Evolutionary conservation across 2,888 invertebrate genomes (phyloP).

Genomic region (Acholoe squamosa): DNA sequence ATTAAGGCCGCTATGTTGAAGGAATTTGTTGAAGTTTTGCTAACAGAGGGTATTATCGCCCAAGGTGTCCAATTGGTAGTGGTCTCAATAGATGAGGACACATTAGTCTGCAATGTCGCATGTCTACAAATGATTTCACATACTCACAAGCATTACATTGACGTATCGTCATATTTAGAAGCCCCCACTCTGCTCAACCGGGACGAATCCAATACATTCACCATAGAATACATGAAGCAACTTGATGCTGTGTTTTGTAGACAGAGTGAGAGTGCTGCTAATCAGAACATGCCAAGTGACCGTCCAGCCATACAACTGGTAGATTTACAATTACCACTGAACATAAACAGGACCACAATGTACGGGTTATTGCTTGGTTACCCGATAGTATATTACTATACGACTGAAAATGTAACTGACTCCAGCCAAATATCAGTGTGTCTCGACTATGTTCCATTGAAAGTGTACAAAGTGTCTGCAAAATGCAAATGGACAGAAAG

Average conservation of each 20-base stretch:
- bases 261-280: background rate
- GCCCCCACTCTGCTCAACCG: background rate
- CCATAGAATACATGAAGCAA: background rate
- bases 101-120: slow-evolving; percentile 54
- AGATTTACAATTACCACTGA: background rate
- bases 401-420: slow-evolving; percentile 26
- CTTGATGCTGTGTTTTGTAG: background rate
- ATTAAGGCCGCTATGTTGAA: slow-evolving; percentile 47
- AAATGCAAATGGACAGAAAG: background rate
- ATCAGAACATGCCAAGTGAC: background rate
- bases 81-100: slow-evolving; percentile 51
- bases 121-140: background rate
- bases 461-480: slow-evolving; percentile 65
- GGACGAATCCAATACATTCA: background rate
- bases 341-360: slow-evolving; percentile 69
- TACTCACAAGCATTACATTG: slow-evolving; percentile 15
- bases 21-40: slow-evolving; percentile 10
- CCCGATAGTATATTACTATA: slow-evolving; percentile 74
- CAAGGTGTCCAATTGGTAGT: slow-evolving; percentile 28
- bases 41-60: slow-evolving; percentile 45
- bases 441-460: slow-evolving; percentile 71
- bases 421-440: slow-evolving; percentile 67
- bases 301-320: background rate
- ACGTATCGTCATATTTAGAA: slow-evolving; percentile 39
- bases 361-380: slow-evolving; percentile 74